A percentile compares a stretch with the other conserved stretches of the same genome.
phyloP scores from a whole-genome alignment of 2,797 vertebrate species.

The Microchirus variegatus region DNA sequence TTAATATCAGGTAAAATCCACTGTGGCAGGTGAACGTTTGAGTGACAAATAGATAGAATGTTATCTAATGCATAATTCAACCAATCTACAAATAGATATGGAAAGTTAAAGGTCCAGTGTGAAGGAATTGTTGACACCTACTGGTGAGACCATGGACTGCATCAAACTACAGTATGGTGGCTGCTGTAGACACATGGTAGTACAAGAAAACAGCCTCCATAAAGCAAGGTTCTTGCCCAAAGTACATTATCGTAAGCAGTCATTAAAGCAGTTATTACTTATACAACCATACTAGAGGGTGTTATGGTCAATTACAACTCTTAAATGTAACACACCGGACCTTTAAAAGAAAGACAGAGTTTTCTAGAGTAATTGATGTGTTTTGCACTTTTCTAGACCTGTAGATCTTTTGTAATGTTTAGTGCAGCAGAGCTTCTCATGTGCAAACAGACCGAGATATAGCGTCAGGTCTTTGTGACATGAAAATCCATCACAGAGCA shows the following conservation, averaged over 20 bases:
- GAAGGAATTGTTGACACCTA: no score
- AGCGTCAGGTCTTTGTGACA: conserved; percentile 10
- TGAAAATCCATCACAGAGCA: conserved; percentile 28
- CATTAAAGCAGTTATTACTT: no score
- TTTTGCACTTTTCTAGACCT: conserved; percentile 39
- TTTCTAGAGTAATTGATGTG: not conserved
- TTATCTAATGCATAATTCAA: not conserved
- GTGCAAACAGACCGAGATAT: not conserved
- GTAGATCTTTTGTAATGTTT: conserved; percentile 10
- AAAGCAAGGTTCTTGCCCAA: no score
- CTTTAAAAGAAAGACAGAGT: no score
- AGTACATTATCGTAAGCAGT: no score
- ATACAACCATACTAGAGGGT: no score
- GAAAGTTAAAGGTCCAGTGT: not conserved
- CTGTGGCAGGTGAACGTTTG: not conserved
- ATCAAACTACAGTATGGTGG: no score
- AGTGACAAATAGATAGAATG: not conserved
- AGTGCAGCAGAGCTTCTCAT: conserved; percentile 13
- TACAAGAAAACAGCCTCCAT: no score
- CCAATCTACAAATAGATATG: not conserved
- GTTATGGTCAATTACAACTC: no score
- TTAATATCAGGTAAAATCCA: not conserved
- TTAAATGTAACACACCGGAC: no score
- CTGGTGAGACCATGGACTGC: no score
- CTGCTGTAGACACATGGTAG: no score